phyloP scores from a whole-genome alignment of 1,140 invertebrate genomes.

The Pogonomyrmex californicus region DNA sequence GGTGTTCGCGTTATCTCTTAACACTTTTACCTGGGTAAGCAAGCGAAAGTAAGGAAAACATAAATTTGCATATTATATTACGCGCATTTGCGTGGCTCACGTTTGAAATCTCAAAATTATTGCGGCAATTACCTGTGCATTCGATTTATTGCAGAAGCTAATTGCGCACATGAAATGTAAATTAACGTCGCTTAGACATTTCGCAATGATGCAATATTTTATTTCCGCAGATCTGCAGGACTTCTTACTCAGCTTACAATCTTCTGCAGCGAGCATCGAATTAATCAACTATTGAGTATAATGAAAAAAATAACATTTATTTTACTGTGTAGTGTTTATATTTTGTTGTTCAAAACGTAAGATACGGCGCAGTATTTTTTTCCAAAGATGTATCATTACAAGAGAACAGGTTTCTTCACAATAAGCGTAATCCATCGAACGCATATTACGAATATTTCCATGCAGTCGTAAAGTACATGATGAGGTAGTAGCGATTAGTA shows the following conservation, averaged over 20 bases:
- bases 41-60: neutral
- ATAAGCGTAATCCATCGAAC: neutral
- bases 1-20: constrained; percentile 20
- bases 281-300: neutral
- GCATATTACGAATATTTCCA: neutral
- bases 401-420: neutral
- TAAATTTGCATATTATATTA: neutral
- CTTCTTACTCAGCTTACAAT: constrained; percentile 44
- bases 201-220: neutral
- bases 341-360: neutral
- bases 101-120: neutral
- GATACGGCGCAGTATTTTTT: neutral
- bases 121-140: neutral
- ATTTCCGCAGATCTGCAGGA: constrained; percentile 40
- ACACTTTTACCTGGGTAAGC: constrained; percentile 53
- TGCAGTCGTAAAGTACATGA: neutral
- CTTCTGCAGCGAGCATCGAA: constrained; percentile 22
- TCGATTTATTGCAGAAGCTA: neutral
- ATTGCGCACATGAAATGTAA: neutral
- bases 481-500: neutral
- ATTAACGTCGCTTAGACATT: neutral
- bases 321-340: neutral
- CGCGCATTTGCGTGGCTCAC: neutral
- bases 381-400: neutral
- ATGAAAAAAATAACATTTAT: constrained; percentile 16